Evolutionary conservation across 2,113 vertebrate genomes (phyloP).

Genomic region (Andinoacara biseriatus): DNA sequence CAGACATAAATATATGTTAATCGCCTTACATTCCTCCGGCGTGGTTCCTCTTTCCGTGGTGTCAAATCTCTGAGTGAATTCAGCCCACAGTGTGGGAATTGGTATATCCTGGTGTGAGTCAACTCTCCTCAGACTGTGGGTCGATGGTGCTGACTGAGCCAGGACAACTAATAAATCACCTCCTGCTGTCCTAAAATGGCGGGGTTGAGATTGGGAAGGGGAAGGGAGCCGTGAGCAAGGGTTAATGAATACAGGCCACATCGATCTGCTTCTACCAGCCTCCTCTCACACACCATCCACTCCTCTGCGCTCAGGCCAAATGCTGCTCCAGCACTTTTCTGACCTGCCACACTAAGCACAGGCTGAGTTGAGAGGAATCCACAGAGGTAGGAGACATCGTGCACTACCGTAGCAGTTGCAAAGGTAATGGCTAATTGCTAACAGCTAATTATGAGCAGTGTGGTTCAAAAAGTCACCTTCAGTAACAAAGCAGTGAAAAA

Average conservation of each 20-base stretch:
- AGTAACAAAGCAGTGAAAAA: conserved; percentile 39
- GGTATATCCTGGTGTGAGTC: conserved; percentile 75
- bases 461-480: conserved; percentile 21
- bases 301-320: conserved; percentile 71
- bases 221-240: conserved; percentile 75
- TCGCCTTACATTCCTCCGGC: conserved; percentile 17
- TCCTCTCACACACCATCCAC: conserved; percentile 56
- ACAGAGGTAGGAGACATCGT: conserved; percentile 32
- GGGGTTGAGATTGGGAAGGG: conserved; percentile 72
- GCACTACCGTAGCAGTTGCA: conserved; percentile 41
- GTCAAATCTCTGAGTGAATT: conserved; percentile 51
- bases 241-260: conserved; percentile 81
- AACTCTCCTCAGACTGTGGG: conserved; percentile 74
- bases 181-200: conserved; percentile 74
- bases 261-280: conserved; percentile 73
- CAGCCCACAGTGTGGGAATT: conserved; percentile 67
- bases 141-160: conserved; percentile 79
- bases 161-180: conserved; percentile 83
- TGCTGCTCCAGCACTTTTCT: conserved; percentile 78
- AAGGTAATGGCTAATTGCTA: conserved; percentile 56
- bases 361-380: conserved; percentile 56
- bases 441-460: conserved; percentile 51
- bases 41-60: conserved; percentile 37
- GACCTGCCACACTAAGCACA: conserved; percentile 75
- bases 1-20: conserved; percentile 22